Evolutionary conservation across 2,888 invertebrate species (phyloP).

Genomic region (Amaurobius ferox): DNA sequence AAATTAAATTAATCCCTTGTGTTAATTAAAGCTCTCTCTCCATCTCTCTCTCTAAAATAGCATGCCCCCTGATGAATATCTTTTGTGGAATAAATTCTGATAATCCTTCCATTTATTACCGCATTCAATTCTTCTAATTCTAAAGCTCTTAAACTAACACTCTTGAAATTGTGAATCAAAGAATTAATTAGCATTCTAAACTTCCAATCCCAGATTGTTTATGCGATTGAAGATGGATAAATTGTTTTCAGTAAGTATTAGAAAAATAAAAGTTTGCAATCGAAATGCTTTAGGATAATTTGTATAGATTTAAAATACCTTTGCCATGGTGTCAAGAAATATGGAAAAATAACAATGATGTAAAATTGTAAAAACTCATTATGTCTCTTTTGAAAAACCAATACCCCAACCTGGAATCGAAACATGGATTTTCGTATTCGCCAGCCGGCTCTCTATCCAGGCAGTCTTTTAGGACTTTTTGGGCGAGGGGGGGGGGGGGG

Average conservation of each 20-base stretch:
- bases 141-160: slow-evolving; percentile 36
- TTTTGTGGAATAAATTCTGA: not conserved
- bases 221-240: not conserved
- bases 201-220: slow-evolving; percentile 35
- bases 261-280: too few relatives aligned
- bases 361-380: too few relatives aligned
- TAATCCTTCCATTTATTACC: not conserved
- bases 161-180: slow-evolving; percentile 39
- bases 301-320: too few relatives aligned
- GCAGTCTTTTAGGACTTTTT: too few relatives aligned
- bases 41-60: not conserved
- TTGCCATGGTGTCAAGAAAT: too few relatives aligned
- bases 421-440: too few relatives aligned
- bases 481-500: too few relatives aligned
- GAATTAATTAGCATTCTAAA: slow-evolving; percentile 56
- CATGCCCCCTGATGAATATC: not conserved
- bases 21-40: not conserved
- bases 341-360: too few relatives aligned
- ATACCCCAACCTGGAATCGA: too few relatives aligned
- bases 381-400: too few relatives aligned
- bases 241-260: not conserved
- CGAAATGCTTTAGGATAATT: too few relatives aligned
- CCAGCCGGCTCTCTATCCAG: too few relatives aligned
- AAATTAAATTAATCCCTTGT: not conserved
- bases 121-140: not conserved